Conservation (phyloP, 2,888 invertebrate genomes). For the Ennomos fuscantarius region DNA sequence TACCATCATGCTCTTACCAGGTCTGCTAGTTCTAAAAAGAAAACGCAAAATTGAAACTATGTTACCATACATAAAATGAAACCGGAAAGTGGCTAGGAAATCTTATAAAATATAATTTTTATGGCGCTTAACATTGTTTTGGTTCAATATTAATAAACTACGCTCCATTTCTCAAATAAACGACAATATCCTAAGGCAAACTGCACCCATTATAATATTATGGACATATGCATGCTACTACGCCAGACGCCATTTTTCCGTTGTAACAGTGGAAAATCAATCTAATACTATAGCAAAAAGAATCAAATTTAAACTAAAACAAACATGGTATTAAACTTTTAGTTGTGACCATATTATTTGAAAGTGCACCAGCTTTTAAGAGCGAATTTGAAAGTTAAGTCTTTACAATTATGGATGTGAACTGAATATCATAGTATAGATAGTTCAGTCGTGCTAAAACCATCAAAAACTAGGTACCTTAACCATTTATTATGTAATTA, state of each 20-base stretch:
- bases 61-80: constrained; percentile 11
- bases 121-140: constrained; percentile 18
- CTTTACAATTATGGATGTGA: neutral
- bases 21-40: neutral
- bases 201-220: constrained; percentile 24
- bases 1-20: too few relatives aligned
- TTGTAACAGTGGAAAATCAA: neutral
- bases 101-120: constrained; percentile 17
- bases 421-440: neutral
- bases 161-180: constrained; percentile 27
- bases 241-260: neutral
- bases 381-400: neutral
- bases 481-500: neutral
- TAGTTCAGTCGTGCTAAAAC: constrained; percentile 11
- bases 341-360: neutral
- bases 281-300: neutral
- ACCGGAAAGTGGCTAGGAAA: too few relatives aligned
- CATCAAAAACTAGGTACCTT: constrained; percentile 15
- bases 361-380: constrained; percentile 1
- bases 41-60: constrained; percentile 5
- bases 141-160: constrained; percentile 37
- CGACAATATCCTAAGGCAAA: constrained; percentile 30
- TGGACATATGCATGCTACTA: constrained; percentile 16
- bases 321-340: neutral
- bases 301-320: neutral